Percentiles rank a stretch among this genome's conserved stretches.
Conservation (phyloP, 2,888 invertebrate species). For the Sphaerophoria rueppellii region DNA sequence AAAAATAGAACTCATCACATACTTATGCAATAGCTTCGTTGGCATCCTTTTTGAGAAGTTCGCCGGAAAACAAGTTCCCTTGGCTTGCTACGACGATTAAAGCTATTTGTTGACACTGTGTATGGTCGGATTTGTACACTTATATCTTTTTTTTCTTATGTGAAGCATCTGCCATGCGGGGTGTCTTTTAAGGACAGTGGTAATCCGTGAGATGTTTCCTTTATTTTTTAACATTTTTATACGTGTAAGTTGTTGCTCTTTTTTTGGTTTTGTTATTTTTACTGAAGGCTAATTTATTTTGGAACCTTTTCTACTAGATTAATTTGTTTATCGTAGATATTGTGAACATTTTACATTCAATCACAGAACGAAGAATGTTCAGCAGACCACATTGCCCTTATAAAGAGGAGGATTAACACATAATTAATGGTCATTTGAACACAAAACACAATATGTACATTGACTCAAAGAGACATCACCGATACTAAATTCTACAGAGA, state of each 20-base stretch:
- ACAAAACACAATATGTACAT: too few species aligned
- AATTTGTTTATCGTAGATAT: slow-evolving; percentile 26
- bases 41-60: slow-evolving; percentile 31
- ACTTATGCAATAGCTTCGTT: slow-evolving; percentile 13
- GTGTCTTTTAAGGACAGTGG: slow-evolving; percentile 27
- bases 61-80: slow-evolving; percentile 46
- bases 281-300: not conserved
- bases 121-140: slow-evolving; percentile 47
- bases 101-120: slow-evolving; percentile 11
- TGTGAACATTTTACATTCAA: too few species aligned
- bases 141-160: slow-evolving; percentile 56
- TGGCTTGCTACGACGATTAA: not conserved
- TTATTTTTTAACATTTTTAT: slow-evolving; percentile 58
- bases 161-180: slow-evolving; percentile 58
- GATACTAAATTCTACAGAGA: too few species aligned
- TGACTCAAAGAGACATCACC: too few species aligned
- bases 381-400: too few species aligned
- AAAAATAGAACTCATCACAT: slow-evolving; percentile 16
- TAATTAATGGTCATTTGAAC: too few species aligned
- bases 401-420: too few species aligned
- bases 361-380: too few species aligned
- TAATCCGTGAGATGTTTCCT: slow-evolving; percentile 53
- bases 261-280: not conserved
- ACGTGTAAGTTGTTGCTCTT: slow-evolving; percentile 15
- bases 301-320: not conserved